Evolutionary conservation across 2,113 vertebrate genomes (phyloP), one percentile per base, ranked within the genome.

Genomic region (Tetrao urogallus): DNA sequence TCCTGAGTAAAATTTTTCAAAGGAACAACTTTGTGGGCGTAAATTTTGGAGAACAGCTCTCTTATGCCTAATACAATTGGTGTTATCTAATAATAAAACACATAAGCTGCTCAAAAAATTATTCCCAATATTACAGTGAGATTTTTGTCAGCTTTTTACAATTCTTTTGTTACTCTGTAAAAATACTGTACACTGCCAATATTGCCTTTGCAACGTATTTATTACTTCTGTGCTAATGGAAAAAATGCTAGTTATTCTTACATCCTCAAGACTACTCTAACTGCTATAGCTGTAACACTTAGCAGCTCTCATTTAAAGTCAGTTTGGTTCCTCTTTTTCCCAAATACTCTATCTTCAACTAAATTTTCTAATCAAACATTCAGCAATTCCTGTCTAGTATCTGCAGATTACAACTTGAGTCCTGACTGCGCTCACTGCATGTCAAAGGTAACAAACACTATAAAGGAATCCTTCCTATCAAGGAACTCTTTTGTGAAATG

Each of bases 371-470:
- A 77, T 56, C 56, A 73, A 88, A 67, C 11, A 58, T 60, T 63
- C 42, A 79, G 25, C 52, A 82, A 38, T 21, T 65, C 27, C 25
- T 45, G 8, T 16, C 18, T 21, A 34, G 2, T 30, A 47, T 8
- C 43, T 69, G n/a, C 10, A 82, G 57, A 58, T 80, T 32, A 57
- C 40, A 82, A 2, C 1, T 6, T 9, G 25, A 80, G 40, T 7
- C 38, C 50, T 58, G 36, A 73, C 5, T 4, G 48, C 72, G 40
- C 85, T 73, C 61, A 16, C 0, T 75, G 45, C 50, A 40, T 43
- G 54, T 12, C 0, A 0, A 63, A 28, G 36, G 40, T 2, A 82
- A 38, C 5, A 45, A 86, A 71, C 25, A 52, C 16, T 42, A 10
- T 45, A 78, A 84, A 19, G 47, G 3, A 50, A 34, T 63, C 70